Evolutionary conservation across 1,140 invertebrate species (phyloP).

Genomic region (Zaprionus lachaisei): DNA sequence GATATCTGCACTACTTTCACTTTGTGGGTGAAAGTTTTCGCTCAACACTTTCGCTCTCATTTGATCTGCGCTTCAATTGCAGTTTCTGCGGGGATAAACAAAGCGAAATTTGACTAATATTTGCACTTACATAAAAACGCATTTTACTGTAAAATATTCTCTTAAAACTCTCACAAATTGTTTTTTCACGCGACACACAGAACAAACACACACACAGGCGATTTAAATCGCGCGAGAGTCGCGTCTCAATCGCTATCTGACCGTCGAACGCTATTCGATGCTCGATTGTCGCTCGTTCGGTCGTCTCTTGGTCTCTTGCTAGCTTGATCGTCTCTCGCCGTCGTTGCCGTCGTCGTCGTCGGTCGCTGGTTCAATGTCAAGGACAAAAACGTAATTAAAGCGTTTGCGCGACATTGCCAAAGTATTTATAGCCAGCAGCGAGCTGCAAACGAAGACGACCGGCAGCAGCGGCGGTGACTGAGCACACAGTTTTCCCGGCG

Average conservation of each 20-base stretch:
- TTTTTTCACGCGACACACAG: conserved; percentile 38
- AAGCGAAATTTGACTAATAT: conserved; percentile 2
- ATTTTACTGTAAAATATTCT: conserved; percentile 33
- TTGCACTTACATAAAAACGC: conserved; percentile 65
- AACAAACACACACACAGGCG: conserved; percentile 18
- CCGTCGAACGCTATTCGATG: conserved; percentile 15
- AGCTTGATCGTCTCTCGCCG: conserved; percentile 9
- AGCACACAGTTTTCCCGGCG: conserved; percentile 69
- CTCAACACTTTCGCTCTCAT: conserved; percentile 63
- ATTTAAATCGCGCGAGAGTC: conserved; percentile 57
- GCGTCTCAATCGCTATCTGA: conserved; percentile 42
- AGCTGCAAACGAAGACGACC: conserved; percentile 66
- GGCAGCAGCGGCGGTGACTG: conserved; percentile 31
- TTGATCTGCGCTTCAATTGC: conserved; percentile 10
- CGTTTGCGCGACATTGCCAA: conserved; percentile 73
- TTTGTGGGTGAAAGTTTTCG: conserved; percentile 68
- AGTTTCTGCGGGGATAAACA: neutral
- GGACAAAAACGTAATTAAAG: conserved; percentile 82
- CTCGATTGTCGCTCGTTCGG: conserved; percentile 11
- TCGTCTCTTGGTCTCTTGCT: neutral
- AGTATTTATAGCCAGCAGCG: conserved; percentile 75
- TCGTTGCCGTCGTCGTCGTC: conserved; percentile 12
- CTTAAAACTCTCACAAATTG: conserved; percentile 29
- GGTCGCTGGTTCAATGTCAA: conserved; percentile 70
- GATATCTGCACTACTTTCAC: conserved; percentile 70